Conservation (phyloP, 2,113 vertebrate genomes). For the Oreocharis arfaki region DNA sequence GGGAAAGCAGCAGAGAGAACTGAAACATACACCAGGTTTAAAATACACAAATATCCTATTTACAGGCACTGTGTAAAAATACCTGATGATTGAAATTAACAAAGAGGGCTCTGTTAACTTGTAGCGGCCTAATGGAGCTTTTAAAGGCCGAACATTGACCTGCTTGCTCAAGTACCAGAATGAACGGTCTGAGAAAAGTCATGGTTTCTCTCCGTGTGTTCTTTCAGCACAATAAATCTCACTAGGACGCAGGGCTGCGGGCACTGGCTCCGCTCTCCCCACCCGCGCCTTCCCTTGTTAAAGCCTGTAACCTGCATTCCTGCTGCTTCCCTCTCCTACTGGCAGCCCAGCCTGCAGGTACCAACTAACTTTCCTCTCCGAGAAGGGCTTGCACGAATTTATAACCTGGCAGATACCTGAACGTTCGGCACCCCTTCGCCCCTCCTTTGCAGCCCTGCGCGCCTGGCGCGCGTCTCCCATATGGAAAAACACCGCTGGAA, state of each 20-base stretch:
- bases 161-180: background rate
- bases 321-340: background rate
- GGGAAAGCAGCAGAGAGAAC: background rate
- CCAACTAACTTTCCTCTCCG: background rate
- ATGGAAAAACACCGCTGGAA: fast-evolving
- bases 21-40: background rate
- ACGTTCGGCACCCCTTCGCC: fast-evolving
- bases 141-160: background rate
- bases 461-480: fast-evolving
- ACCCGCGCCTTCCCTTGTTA: fast-evolving
- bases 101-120: background rate
- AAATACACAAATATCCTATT: background rate
- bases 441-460: background rate
- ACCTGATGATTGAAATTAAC: background rate
- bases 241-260: fast-evolving
- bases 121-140: fast-evolving
- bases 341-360: fast-evolving
- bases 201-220: background rate
- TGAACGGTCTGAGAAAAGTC: no score
- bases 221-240: fast-evolving
- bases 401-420: background rate
- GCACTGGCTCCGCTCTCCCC: background rate
- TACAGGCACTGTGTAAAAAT: background rate
- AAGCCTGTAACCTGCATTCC: background rate
- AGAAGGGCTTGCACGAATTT: background rate